Evolutionary conservation across 1,140 invertebrate species (phyloP).

Genomic region (Oedothorax gibbosus): DNA sequence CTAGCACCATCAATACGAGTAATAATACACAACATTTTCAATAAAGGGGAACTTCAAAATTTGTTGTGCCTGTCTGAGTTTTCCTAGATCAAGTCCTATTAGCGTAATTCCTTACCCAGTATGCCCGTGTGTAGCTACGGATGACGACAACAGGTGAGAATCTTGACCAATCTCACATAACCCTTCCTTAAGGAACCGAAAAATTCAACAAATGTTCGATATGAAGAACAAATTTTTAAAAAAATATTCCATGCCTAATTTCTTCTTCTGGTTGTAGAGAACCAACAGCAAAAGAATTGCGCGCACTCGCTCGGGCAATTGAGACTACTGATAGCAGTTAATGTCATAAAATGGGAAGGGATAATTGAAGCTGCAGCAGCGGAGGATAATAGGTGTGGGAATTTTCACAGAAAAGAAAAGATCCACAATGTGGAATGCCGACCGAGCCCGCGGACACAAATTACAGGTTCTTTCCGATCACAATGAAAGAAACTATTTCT

Average conservation of each 20-base stretch:
- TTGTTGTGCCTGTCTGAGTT: too few relatives aligned
- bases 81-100: too few relatives aligned
- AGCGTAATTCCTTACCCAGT: too few relatives aligned
- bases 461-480: slow-evolving; percentile 55
- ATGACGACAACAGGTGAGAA: too few relatives aligned
- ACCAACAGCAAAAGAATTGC: slow-evolving; percentile 4
- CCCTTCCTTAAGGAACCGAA: too few relatives aligned
- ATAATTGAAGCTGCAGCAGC: slow-evolving; percentile 29
- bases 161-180: too few relatives aligned
- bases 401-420: slow-evolving; percentile 50
- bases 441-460: slow-evolving; percentile 46
- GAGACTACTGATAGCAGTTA: slow-evolving; percentile 49
- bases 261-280: background rate
- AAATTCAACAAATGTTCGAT: background rate
- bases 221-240: background rate
- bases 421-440: slow-evolving; percentile 32
- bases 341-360: slow-evolving; percentile 48
- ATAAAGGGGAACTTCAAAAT: too few relatives aligned
- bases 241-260: background rate
- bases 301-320: slow-evolving; percentile 9
- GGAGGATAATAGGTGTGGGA: slow-evolving; percentile 50
- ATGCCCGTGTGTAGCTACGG: too few relatives aligned
- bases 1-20: too few relatives aligned
- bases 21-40: too few relatives aligned
- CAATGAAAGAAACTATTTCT: slow-evolving; percentile 43